These are phyloP conservation scores for Nudaria mundana DNA, from an alignment of 2,888 invertebrate genomes.

Conservation along the genomic window DNA sequence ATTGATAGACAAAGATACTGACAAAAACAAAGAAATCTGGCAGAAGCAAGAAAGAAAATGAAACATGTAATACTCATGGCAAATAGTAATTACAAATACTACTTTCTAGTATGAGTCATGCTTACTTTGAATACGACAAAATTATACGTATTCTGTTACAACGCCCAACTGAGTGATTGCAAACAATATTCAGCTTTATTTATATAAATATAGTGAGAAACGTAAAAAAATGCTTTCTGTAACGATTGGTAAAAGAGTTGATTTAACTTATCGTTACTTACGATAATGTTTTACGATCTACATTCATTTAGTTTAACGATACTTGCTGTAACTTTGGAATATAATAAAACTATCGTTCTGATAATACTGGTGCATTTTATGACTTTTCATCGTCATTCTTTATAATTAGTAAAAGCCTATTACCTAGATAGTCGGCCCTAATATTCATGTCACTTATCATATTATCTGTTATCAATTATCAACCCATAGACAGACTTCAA, in stretches of 20 bases:
- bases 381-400: no score
- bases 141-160: conserved; percentile 18
- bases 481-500: no score
- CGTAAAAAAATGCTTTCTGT: conserved; percentile 8
- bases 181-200: conserved; percentile 5
- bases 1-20: conserved; percentile 1
- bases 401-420: no score
- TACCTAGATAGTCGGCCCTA: no score
- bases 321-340: background rate
- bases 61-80: conserved; percentile 6
- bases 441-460: conserved; percentile 11
- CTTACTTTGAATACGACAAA: conserved; percentile 21
- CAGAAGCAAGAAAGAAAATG: no score
- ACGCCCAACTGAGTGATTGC: conserved; percentile 12
- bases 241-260: conserved; percentile 7
- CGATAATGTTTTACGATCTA: conserved; percentile 27
- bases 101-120: conserved; percentile 42
- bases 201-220: conserved; percentile 1
- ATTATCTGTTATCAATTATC: conserved; percentile 35
- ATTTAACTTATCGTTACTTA: conserved; percentile 25
- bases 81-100: conserved; percentile 30
- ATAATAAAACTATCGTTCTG: no score
- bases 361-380: no score
- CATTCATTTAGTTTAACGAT: conserved; percentile 20
- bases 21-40: background rate